Evolutionary conservation across 2,888 invertebrate genomes (phyloP).

Genomic region (Hypselothyrea guttata): DNA sequence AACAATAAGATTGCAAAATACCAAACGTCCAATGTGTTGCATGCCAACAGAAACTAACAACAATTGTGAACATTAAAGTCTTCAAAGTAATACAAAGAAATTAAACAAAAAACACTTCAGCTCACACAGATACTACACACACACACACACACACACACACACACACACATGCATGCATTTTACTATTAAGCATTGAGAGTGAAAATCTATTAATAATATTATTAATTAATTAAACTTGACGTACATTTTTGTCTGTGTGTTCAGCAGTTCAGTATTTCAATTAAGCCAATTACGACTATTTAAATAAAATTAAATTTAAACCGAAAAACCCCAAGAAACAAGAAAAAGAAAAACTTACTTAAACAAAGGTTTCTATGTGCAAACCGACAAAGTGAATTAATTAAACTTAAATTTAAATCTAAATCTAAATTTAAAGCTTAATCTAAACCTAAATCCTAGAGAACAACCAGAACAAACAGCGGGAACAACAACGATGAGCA

Average conservation of each 20-base stretch:
- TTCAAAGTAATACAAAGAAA: slow-evolving; percentile 35
- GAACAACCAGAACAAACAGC: slow-evolving; percentile 54
- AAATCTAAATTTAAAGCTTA: slow-evolving; percentile 34
- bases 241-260: slow-evolving; percentile 59
- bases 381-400: slow-evolving; percentile 50
- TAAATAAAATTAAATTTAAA: slow-evolving; percentile 15
- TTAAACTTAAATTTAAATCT: background rate
- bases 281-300: slow-evolving; percentile 62
- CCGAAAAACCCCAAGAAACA: slow-evolving; percentile 8
- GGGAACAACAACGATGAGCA: slow-evolving; percentile 70
- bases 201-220: slow-evolving; percentile 36
- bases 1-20: slow-evolving; percentile 39
- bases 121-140: slow-evolving; percentile 12
- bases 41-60: slow-evolving; percentile 60
- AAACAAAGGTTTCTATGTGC: slow-evolving; percentile 63
- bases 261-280: slow-evolving; percentile 74
- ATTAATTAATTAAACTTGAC: slow-evolving; percentile 35
- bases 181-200: slow-evolving; percentile 45
- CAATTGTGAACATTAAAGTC: slow-evolving; percentile 71
- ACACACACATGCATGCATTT: slow-evolving; percentile 19
- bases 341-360: slow-evolving; percentile 23
- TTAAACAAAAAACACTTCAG: slow-evolving; percentile 27
- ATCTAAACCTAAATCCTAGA: slow-evolving; percentile 43
- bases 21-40: slow-evolving; percentile 71
- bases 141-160: slow-evolving; percentile 11